Conservation (phyloP, 2,797 vertebrate genomes). For the Rhadinocentrus ornatus region DNA sequence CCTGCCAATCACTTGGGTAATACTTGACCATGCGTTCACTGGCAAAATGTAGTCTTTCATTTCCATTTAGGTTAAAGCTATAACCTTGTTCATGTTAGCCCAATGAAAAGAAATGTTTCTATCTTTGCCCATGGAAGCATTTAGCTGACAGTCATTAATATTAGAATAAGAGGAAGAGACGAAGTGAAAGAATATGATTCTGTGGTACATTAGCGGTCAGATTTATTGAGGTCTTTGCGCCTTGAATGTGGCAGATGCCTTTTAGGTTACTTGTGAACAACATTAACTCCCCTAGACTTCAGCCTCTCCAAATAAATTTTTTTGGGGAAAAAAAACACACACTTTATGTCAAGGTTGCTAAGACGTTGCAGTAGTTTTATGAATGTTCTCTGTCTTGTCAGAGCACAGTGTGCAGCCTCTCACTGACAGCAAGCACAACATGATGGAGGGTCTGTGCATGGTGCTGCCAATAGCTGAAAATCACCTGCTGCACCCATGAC, state of each 20-base stretch:
- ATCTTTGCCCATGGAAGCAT: conserved; percentile 72
- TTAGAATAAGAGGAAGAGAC: conserved; percentile 60
- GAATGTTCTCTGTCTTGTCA: conserved; percentile 71
- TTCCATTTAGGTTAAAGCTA: conserved; percentile 44
- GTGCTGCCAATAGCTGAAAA: conserved; percentile 63
- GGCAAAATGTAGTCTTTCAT: conserved; percentile 32
- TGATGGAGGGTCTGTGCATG: conserved; percentile 61
- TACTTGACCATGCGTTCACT: conserved; percentile 41
- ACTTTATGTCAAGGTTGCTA: conserved; percentile 67
- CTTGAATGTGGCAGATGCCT: conserved; percentile 80
- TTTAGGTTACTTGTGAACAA: conserved; percentile 75
- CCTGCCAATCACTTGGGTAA: conserved; percentile 54
- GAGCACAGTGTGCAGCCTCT: conserved; percentile 56
- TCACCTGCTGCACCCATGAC: conserved; percentile 55
- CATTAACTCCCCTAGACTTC: conserved; percentile 40
- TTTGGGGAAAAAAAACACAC: neutral
- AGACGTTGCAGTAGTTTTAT: conserved; percentile 68
- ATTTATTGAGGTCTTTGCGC: conserved; percentile 83
- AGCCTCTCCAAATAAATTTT: conserved; percentile 48
- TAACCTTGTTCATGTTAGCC: conserved; percentile 67
- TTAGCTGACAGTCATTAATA: conserved; percentile 76
- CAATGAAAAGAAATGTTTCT: conserved; percentile 70
- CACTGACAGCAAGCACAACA: conserved; percentile 57
- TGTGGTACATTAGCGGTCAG: conserved; percentile 77
- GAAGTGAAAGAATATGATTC: conserved; percentile 66